Percentiles rank a stretch among this genome's conserved stretches.
phyloP scores from a whole-genome alignment of 1,140 invertebrate species.

The Apis cerana region DNA sequence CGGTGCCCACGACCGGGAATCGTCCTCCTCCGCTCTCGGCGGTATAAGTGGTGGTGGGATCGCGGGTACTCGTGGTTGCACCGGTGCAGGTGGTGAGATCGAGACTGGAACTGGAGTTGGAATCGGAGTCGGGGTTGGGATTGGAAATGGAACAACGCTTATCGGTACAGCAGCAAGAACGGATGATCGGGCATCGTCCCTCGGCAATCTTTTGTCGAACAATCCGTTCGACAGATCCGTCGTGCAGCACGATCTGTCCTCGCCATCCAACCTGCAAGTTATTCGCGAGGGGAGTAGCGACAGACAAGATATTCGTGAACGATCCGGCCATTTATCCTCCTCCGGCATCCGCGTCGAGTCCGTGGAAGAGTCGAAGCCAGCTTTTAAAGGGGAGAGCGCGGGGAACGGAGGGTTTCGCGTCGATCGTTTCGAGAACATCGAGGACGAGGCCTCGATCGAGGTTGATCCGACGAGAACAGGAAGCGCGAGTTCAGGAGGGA shows the following conservation, averaged over 20 bases:
- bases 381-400: conserved; percentile 5
- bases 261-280: conserved; percentile 36
- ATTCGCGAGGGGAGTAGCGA: conserved; percentile 5
- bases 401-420: conserved; percentile 43
- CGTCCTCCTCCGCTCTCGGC: conserved; percentile 50
- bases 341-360: conserved; percentile 29
- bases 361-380: conserved; percentile 4
- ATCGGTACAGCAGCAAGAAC: conserved; percentile 44
- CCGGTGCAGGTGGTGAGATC: background rate
- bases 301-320: conserved; percentile 2
- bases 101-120: background rate
- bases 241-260: conserved; percentile 30
- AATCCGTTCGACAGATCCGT: conserved; percentile 50
- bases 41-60: background rate
- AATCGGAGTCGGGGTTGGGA: background rate
- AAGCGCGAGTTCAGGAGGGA: conserved; percentile 75
- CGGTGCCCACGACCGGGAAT: conserved; percentile 48
- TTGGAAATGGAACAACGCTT: conserved; percentile 10
- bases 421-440: conserved; percentile 65
- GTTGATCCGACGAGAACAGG: conserved; percentile 64
- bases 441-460: conserved; percentile 65
- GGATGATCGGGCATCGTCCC: conserved; percentile 36
- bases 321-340: background rate
- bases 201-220: conserved; percentile 43
- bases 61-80: no score